These are phyloP conservation scores for Eurypyga helias DNA, from an alignment of 2,113 vertebrate genomes.

Conservation along the genomic window DNA sequence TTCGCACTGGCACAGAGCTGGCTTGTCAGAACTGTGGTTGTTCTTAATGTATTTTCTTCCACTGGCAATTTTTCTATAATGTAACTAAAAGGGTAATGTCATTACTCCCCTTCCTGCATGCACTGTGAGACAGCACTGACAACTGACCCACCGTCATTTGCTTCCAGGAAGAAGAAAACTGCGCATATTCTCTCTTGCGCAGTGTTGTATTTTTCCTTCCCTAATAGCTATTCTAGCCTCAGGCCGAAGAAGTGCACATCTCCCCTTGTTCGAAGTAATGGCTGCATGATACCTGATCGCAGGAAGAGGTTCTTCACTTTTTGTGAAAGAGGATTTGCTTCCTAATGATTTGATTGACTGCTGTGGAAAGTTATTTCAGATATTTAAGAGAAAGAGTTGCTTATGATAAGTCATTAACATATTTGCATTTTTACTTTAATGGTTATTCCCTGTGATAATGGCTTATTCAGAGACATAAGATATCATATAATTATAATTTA, in stretches of 20 bases:
- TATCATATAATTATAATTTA: neutral
- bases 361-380: constrained; percentile 11
- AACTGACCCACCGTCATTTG: neutral
- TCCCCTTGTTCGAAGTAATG: neutral
- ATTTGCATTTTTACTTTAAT: constrained; percentile 39
- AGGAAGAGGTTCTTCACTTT: neutral
- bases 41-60: neutral
- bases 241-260: neutral
- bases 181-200: neutral
- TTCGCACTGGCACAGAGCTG: neutral
- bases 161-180: constrained; percentile 9
- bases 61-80: neutral
- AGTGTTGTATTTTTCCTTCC: neutral
- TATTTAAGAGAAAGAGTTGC: constrained; percentile 1
- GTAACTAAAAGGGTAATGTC: constrained; percentile 1
- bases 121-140: neutral
- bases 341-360: neutral
- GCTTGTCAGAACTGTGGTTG: neutral
- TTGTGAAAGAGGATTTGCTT: constrained; percentile 7
- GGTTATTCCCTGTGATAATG: constrained; percentile 12
- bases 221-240: neutral
- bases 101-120: neutral
- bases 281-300: neutral
- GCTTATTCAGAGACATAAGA: neutral
- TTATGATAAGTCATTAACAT: constrained; percentile 2